Percentiles rank a stretch among this genome's conserved stretches.
phyloP scores from a whole-genome alignment of 2,888 invertebrate species.

The Stictocephala bisonia region DNA sequence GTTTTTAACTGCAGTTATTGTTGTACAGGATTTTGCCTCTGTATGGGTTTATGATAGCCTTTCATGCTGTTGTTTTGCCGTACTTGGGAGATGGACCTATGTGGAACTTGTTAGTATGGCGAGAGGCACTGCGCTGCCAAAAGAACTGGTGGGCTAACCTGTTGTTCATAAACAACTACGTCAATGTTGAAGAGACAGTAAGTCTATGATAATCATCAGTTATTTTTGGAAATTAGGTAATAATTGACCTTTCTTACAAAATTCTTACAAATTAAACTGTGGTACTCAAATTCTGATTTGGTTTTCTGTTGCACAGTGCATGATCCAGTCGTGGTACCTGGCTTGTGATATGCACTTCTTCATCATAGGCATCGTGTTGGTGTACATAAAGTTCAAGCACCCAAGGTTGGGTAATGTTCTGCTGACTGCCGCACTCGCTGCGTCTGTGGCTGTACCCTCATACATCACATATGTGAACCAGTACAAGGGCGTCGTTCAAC shows the following conservation, averaged over 20 bases:
- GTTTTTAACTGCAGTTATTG: background rate
- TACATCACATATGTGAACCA: conserved; percentile 43
- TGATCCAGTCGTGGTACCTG: conserved; percentile 55
- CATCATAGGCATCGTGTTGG: conserved; percentile 32
- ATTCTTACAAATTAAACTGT: background rate
- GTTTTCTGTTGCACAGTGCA: conserved; percentile 53
- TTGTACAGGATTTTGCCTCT: conserved; percentile 57
- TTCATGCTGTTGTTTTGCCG: conserved; percentile 56
- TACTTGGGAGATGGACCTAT: conserved; percentile 51
- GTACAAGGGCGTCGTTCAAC: conserved; percentile 43
- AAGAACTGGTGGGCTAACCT: conserved; percentile 60
- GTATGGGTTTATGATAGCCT: conserved; percentile 56
- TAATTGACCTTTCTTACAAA: background rate
- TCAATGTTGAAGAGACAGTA: conserved; percentile 54
- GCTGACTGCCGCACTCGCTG: background rate
- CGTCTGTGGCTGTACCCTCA: conserved; percentile 13
- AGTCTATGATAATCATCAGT: background rate
- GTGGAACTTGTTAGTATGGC: conserved; percentile 35
- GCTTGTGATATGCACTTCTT: conserved; percentile 54
- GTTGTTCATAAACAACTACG: conserved; percentile 60
- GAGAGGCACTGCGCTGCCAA: conserved; percentile 52
- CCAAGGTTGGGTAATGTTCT: conserved; percentile 26
- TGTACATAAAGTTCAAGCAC: conserved; percentile 29
- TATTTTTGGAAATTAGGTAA: background rate
- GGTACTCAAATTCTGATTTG: too few relatives aligned